Evolutionary conservation across 2,888 invertebrate species (phyloP).

Genomic region (Oegoconia quadripuncta): DNA sequence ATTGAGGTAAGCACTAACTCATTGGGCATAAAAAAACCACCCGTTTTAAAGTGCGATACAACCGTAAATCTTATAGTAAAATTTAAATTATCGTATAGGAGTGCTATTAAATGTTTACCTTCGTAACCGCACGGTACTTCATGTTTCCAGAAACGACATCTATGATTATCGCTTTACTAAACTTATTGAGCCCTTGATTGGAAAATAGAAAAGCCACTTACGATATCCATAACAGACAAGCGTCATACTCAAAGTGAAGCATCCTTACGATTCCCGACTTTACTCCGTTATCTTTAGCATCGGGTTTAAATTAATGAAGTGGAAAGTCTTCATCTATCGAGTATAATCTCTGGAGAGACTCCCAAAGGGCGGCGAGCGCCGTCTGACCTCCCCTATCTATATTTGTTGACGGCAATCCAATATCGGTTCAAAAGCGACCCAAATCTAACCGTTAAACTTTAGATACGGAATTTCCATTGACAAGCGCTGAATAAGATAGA

Average conservation of each 20-base stretch:
- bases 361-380: slow-evolving; percentile 30
- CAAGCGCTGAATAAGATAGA: slow-evolving; percentile 1
- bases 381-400: slow-evolving; percentile 37
- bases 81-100: no score
- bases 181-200: no score
- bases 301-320: slow-evolving; percentile 41
- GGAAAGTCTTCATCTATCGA: slow-evolving; percentile 42
- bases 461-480: slow-evolving; percentile 13
- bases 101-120: no score
- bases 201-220: no score
- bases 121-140: no score
- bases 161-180: no score
- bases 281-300: slow-evolving; percentile 2
- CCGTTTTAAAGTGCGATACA: no score
- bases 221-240: no score
- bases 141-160: no score
- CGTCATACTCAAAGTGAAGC: background rate
- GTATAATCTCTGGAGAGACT: slow-evolving; percentile 28
- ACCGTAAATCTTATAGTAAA: no score
- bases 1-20: no score
- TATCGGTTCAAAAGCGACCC: slow-evolving; percentile 26
- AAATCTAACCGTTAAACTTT: slow-evolving; percentile 18
- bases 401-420: slow-evolving; percentile 40
- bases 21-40: no score
- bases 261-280: background rate